These are phyloP conservation scores for Sula dactylatra DNA, from an alignment of 2,113 vertebrate species.

Conservation along the genomic window DNA sequence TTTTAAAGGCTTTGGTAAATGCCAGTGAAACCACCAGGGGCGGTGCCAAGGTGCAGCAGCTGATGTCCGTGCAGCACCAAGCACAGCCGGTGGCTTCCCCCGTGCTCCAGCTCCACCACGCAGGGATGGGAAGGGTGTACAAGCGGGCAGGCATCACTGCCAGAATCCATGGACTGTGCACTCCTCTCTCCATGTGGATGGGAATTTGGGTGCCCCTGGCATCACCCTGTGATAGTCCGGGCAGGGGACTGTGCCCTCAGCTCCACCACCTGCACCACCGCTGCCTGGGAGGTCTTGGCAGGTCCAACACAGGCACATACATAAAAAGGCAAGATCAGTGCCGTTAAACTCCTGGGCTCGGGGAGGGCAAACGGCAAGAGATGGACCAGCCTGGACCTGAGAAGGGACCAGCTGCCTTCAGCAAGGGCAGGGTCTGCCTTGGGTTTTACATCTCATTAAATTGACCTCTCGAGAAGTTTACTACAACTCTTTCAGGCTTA, in stretches of 20 bases:
- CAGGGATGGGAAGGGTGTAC: neutral
- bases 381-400: neutral
- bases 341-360: accelerated
- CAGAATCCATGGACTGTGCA: neutral
- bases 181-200: accelerated
- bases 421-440: neutral
- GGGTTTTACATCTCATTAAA: neutral
- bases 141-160: neutral
- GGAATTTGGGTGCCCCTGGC: neutral
- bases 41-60: neutral
- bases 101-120: neutral
- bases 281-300: neutral
- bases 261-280: accelerated
- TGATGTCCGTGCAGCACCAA: neutral
- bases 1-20: neutral
- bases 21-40: accelerated
- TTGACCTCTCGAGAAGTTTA: accelerated
- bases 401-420: neutral
- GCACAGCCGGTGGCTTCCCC: accelerated
- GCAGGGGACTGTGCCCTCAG: neutral
- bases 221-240: neutral
- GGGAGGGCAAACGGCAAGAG: neutral
- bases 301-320: neutral
- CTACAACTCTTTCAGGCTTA: neutral
- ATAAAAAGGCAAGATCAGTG: accelerated